A percentile compares a stretch with the other conserved stretches of the same genome.
Conservation (phyloP, 2,113 vertebrate species). For the Danionella cerebrum region DNA sequence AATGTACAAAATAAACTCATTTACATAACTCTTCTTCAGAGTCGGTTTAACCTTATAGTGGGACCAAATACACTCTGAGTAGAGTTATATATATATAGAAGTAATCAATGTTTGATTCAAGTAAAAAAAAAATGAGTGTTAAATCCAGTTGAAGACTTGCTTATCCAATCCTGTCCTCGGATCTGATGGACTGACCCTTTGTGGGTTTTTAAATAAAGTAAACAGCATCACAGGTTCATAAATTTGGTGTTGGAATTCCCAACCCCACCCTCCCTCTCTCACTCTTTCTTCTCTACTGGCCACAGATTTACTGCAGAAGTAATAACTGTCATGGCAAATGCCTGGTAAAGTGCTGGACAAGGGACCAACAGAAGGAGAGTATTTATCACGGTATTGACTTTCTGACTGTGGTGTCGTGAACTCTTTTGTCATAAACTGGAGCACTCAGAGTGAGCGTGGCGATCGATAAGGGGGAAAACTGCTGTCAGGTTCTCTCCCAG, state of each 20-base stretch:
- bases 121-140: too few relatives aligned
- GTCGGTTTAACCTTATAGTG: too few relatives aligned
- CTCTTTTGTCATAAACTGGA: conserved; percentile 82
- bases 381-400: conserved; percentile 80
- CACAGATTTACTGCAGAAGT: conserved; percentile 86
- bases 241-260: conserved; percentile 64
- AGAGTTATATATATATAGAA: too few relatives aligned
- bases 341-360: conserved; percentile 75
- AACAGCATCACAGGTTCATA: conserved; percentile 76
- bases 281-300: conserved; percentile 43
- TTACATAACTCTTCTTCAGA: too few relatives aligned
- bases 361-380: conserved; percentile 69
- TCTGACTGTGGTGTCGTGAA: conserved; percentile 77
- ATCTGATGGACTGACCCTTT: conserved; percentile 23
- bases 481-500: conserved; percentile 72
- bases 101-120: too few relatives aligned
- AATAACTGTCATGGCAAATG: conserved; percentile 86
- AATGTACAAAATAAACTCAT: too few relatives aligned
- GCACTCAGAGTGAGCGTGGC: conserved; percentile 63
- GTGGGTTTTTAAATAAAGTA: conserved; percentile 79
- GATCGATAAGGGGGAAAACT: conserved; percentile 70
- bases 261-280: conserved; percentile 8
- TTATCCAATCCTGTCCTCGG: conserved; percentile 24
- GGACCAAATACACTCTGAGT: too few relatives aligned
- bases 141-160: neutral